Conservation (phyloP, 2,113 vertebrate genomes). For the Etheostoma cragini region DNA sequence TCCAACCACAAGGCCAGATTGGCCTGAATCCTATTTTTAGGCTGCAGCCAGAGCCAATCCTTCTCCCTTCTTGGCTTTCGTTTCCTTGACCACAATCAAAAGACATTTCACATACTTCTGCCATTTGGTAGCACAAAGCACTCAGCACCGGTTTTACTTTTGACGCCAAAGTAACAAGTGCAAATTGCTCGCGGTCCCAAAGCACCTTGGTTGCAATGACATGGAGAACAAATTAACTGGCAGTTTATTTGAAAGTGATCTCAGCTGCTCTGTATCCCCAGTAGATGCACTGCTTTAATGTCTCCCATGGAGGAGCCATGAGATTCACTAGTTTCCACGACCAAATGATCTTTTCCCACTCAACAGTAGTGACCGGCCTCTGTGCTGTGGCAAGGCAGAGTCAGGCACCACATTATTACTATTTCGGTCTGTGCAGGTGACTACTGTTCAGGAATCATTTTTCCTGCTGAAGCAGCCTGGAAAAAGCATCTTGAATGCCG, state of each 20-base stretch:
- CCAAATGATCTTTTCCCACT: conserved; percentile 3
- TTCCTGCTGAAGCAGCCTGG: conserved; percentile 24
- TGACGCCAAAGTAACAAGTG: conserved; percentile 51
- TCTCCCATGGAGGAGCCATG: conserved; percentile 14
- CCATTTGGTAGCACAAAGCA: conserved; percentile 18
- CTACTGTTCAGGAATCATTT: conserved; percentile 56
- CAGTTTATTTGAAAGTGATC: conserved; percentile 60
- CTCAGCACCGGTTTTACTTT: conserved; percentile 17
- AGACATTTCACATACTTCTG: conserved; percentile 1
- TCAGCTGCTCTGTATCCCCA: conserved; percentile 49
- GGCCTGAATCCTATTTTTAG: conserved; percentile 73
- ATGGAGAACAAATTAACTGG: conserved; percentile 70
- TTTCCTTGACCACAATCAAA: conserved; percentile 31
- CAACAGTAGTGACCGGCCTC: conserved; percentile 5
- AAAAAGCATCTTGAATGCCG: conserved; percentile 43
- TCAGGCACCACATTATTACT: conserved; percentile 34
- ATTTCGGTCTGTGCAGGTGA: conserved; percentile 53
- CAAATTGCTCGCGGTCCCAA: conserved; percentile 36
- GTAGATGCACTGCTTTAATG: conserved; percentile 26
- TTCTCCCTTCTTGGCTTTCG: conserved; percentile 29
- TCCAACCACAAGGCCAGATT: conserved; percentile 69
- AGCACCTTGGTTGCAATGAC: conserved; percentile 50
- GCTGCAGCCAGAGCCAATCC: conserved; percentile 55
- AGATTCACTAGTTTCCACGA: conserved; percentile 1
- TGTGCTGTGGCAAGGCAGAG: neutral